Evolutionary conservation across 2,797 vertebrate genomes (phyloP).

Genomic region (Graptemys geographica): DNA sequence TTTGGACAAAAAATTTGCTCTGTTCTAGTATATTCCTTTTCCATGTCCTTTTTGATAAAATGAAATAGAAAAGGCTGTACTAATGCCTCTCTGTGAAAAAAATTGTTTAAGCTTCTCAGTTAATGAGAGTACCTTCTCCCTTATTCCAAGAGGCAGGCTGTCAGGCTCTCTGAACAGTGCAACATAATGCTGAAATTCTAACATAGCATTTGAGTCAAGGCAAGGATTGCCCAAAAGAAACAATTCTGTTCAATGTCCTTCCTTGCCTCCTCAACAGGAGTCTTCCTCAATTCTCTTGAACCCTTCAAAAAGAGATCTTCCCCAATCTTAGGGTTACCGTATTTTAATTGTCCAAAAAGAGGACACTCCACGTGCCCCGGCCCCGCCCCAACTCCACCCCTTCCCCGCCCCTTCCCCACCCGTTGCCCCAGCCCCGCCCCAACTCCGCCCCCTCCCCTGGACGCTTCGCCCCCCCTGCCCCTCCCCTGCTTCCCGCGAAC

Average conservation of each 20-base stretch:
- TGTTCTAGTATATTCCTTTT: neutral
- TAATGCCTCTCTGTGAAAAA: neutral
- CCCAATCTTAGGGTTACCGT: neutral
- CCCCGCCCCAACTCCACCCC: too few relatives aligned
- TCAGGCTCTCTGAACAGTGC: neutral
- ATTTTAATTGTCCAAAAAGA: too few relatives aligned
- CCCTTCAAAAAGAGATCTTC: neutral
- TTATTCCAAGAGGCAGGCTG: neutral
- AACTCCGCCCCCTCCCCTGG: too few relatives aligned
- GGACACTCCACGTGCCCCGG: too few relatives aligned
- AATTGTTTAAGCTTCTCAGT: neutral
- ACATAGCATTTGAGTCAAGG: neutral
- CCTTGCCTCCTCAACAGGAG: neutral
- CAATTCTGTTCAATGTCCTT: rapidly evolving
- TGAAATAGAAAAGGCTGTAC: neutral
- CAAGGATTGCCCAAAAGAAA: neutral
- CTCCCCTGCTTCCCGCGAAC: too few relatives aligned
- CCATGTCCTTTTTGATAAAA: neutral
- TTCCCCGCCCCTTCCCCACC: too few relatives aligned
- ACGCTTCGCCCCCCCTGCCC: too few relatives aligned
- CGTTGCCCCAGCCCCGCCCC: too few relatives aligned
- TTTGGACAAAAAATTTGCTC: neutral
- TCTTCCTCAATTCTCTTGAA: neutral
- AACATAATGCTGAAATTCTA: neutral
- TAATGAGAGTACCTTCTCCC: neutral